Evolutionary conservation across 2,113 vertebrate genomes (phyloP).

Genomic region (Onychorhynchus coronatus): DNA sequence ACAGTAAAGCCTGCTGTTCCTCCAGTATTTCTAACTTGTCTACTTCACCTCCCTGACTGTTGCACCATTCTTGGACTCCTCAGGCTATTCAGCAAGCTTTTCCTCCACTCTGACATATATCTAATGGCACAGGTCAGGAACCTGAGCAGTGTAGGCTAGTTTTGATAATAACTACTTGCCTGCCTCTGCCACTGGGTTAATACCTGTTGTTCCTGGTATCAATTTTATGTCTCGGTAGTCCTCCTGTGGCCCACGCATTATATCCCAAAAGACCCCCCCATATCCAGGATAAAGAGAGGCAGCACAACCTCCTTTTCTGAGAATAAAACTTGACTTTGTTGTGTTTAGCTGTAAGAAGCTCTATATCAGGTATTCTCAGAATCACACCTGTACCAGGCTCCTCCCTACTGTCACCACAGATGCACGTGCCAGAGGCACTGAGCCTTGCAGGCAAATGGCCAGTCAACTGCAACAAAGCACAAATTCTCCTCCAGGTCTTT

Average conservation of each 20-base stretch:
- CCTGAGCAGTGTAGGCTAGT: not conserved
- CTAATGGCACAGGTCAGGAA: not conserved
- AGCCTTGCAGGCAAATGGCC: not conserved
- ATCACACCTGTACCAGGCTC: not conserved
- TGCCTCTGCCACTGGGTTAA: not conserved
- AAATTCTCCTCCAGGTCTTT: not conserved
- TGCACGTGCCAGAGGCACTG: fast-evolving
- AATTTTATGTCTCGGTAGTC: not conserved
- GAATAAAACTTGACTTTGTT: not conserved
- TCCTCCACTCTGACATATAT: not conserved
- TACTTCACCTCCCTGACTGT: not conserved
- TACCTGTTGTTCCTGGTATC: not conserved
- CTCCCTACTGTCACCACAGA: not conserved
- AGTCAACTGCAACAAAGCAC: not conserved
- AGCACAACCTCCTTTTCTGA: not conserved
- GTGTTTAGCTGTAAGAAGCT: not conserved
- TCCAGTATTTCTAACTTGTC: not conserved
- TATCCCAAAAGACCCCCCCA: fast-evolving
- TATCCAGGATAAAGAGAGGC: not conserved
- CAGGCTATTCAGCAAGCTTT: not conserved
- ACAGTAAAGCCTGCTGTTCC: not conserved
- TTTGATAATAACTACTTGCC: not conserved
- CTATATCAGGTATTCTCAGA: not conserved
- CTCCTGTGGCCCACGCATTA: not conserved
- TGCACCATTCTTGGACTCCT: not conserved